phyloP scores from a whole-genome alignment of 2,113 vertebrate species.

The Acanthisitta chloris region DNA sequence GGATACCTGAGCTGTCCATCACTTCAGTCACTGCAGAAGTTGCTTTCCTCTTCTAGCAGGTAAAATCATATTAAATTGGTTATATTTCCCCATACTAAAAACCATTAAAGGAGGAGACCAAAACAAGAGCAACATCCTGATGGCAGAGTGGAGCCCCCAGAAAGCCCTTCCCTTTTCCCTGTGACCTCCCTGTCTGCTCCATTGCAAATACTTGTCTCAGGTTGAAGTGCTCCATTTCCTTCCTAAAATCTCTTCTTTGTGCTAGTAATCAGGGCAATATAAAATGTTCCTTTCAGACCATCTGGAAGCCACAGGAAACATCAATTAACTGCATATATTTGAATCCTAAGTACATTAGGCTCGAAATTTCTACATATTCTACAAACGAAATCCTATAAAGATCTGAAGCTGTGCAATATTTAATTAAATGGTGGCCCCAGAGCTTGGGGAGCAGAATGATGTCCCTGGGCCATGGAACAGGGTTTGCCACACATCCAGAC shows the following conservation, averaged over 20 bases:
- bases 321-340: constrained; percentile 66
- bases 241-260: constrained; percentile 41
- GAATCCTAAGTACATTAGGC: constrained; percentile 55
- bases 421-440: constrained; percentile 11
- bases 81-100: background rate
- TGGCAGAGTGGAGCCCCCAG: background rate
- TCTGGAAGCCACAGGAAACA: constrained; percentile 66
- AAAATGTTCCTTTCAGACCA: constrained; percentile 59
- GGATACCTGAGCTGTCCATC: background rate
- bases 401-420: background rate
- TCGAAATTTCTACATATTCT: constrained; percentile 39
- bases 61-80: background rate
- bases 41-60: background rate
- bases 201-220: constrained; percentile 27
- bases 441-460: background rate
- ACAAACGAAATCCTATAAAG: constrained; percentile 20
- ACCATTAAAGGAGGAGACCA: background rate
- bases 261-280: constrained; percentile 50
- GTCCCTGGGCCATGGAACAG: background rate
- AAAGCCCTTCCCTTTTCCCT: background rate
- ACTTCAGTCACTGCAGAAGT: background rate
- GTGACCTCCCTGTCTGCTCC: background rate
- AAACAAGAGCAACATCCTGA: background rate
- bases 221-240: constrained; percentile 55
- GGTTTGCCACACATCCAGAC: background rate